Percentiles rank a stretch among this genome's conserved stretches.
phyloP scores from a whole-genome alignment of 2,113 vertebrate species.

The Dryoscopus gambensis region DNA sequence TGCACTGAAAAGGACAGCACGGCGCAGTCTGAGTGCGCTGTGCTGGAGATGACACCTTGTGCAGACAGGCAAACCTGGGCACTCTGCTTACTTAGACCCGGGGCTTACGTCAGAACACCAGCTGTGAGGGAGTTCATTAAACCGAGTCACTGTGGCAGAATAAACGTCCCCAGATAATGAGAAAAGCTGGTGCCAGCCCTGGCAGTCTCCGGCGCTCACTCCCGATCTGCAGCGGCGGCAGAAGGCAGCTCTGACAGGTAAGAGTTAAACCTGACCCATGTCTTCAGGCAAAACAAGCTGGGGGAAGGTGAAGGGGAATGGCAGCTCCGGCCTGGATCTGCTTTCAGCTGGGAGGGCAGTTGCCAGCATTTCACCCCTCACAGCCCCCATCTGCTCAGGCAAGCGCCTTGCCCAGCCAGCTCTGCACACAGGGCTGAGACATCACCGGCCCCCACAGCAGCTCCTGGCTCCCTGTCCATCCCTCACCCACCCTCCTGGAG shows the following conservation, averaged over 20 bases:
- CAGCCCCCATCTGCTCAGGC: conserved; percentile 1
- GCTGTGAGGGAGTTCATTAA: conserved; percentile 64
- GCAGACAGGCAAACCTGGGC: not conserved
- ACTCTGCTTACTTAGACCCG: not conserved
- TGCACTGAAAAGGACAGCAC: not conserved
- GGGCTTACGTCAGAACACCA: not conserved
- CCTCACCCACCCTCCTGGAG: not conserved
- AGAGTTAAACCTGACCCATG: not conserved
- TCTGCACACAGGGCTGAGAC: not conserved
- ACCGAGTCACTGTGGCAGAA: conserved; percentile 39
- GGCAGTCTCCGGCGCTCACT: accelerated
- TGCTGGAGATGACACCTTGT: not conserved
- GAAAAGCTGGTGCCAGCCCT: not conserved
- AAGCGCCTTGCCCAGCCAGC: accelerated
- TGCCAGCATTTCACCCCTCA: not conserved
- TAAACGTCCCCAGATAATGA: conserved; percentile 37
- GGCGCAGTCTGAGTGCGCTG: not conserved
- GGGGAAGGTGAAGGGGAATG: not conserved
- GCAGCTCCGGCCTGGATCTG: not conserved
- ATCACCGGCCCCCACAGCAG: not conserved
- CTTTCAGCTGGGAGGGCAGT: not conserved
- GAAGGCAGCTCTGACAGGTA: not conserved
- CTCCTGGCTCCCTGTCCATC: not conserved
- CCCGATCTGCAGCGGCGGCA: accelerated
- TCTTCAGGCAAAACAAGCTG: not conserved